phyloP scores from a whole-genome alignment of 2,888 invertebrate species.

The Pteria penguin region DNA sequence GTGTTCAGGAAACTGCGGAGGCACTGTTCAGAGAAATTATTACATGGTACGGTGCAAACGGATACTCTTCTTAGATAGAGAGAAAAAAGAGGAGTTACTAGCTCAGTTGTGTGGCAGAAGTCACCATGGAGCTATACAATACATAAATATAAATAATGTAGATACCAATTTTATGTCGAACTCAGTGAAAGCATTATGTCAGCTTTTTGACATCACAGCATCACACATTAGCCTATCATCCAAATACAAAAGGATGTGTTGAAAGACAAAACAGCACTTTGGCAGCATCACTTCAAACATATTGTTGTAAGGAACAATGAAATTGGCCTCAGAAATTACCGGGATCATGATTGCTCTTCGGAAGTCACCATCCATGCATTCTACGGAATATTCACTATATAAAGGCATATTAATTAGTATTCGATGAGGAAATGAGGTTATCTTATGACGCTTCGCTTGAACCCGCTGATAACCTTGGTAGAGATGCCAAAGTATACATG shows the following conservation, averaged over 20 bases:
- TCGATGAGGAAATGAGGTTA: slow-evolving; percentile 23
- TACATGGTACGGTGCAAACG: slow-evolving; percentile 46
- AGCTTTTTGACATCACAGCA: no score
- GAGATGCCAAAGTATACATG: slow-evolving; percentile 7
- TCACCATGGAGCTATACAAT: no score
- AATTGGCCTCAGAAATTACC: slow-evolving; percentile 47
- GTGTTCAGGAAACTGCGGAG: slow-evolving; percentile 45
- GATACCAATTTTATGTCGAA: no score
- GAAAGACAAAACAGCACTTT: slow-evolving; percentile 50
- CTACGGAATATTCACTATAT: no score
- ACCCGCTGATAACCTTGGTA: slow-evolving; percentile 30
- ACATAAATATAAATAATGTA: no score
- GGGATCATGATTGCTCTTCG: slow-evolving; percentile 52
- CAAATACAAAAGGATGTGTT: no score
- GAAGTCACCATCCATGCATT: slow-evolving; percentile 34
- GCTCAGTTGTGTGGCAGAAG: no score
- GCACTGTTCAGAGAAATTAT: slow-evolving; percentile 48
- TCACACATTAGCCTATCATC: no score
- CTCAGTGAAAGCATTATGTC: no score
- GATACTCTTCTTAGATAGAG: no score
- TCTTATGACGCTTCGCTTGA: slow-evolving; percentile 29
- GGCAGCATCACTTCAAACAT: slow-evolving; percentile 36
- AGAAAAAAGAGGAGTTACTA: no score
- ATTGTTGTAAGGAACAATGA: slow-evolving; percentile 42
- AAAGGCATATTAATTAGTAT: no score